These are phyloP conservation scores for Crotalus helleri DNA, from an alignment of 2,113 vertebrate genomes.

Conservation along the genomic window DNA sequence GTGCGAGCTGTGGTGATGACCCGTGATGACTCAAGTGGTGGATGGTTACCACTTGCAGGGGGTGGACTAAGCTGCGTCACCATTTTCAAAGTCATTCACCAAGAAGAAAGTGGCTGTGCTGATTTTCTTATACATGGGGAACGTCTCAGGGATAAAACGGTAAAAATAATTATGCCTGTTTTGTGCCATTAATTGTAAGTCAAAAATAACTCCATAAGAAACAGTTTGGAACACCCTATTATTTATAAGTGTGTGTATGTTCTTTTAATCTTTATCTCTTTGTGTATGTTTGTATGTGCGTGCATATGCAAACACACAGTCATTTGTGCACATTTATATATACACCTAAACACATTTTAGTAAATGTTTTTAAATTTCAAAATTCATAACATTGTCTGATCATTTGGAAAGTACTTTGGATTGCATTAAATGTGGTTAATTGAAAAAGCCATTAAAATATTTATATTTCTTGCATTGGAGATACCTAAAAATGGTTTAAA, in stretches of 20 bases:
- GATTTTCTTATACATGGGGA: conserved; percentile 98
- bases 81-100: conserved; percentile 89
- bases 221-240: not conserved
- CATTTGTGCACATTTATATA: not conserved
- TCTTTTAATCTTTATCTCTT: not conserved
- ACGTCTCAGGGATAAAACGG: conserved; percentile 97
- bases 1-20: conserved; percentile 99
- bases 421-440: not conserved
- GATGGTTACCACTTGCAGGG: conserved; percentile 94
- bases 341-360: not conserved
- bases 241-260: not conserved
- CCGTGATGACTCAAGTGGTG: conserved; percentile 99
- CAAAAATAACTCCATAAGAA: not conserved
- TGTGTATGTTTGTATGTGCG: not conserved
- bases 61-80: conserved; percentile 97
- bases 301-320: not conserved
- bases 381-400: not conserved
- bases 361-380: not conserved
- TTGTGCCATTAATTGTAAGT: conserved; percentile 2
- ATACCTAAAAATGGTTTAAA: not conserved
- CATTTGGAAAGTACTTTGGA: not conserved
- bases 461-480: not conserved
- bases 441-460: not conserved
- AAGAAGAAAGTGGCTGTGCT: conserved; percentile 85
- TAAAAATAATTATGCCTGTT: conserved; percentile 66